These are phyloP conservation scores for Drosophila robusta DNA, from an alignment of 2,888 invertebrate species.

Conservation along the genomic window DNA sequence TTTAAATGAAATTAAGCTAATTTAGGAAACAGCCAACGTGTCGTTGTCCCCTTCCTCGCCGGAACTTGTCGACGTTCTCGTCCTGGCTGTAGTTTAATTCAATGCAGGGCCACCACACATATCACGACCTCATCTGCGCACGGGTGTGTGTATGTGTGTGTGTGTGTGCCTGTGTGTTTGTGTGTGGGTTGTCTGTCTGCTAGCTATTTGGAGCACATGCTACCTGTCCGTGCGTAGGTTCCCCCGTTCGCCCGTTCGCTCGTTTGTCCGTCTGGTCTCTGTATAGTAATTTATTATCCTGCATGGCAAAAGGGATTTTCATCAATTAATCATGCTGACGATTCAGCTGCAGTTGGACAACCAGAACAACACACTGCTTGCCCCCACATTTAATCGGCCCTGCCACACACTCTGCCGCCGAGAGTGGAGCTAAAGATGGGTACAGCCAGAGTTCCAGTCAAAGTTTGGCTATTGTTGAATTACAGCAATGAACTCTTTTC, in stretches of 20 bases:
- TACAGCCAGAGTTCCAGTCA: conserved; percentile 5
- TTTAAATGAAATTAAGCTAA: conserved; percentile 80
- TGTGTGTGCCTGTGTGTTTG: conserved; percentile 4
- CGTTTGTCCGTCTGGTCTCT: conserved; percentile 25
- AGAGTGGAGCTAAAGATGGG: conserved; percentile 30
- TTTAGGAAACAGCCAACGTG: conserved; percentile 69
- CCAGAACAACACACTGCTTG: conserved; percentile 49
- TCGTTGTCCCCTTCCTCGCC: conserved; percentile 34
- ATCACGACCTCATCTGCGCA: conserved; percentile 41
- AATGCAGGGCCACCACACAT: conserved; percentile 54
- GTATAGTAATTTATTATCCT: conserved; percentile 79
- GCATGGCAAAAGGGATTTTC: conserved; percentile 80
- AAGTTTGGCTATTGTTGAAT: conserved; percentile 29
- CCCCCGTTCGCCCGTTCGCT: conserved; percentile 9
- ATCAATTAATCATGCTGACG: conserved; percentile 79
- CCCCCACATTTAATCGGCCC: conserved; percentile 46
- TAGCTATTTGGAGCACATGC: conserved; percentile 72
- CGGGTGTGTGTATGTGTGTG: conserved; percentile 7
- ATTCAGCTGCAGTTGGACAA: conserved; percentile 72
- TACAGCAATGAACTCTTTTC: conserved; percentile 19
- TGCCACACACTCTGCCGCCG: conserved; percentile 17
- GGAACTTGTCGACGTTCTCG: conserved; percentile 38
- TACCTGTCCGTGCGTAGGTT: conserved; percentile 53
- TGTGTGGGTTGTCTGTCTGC: conserved; percentile 25
- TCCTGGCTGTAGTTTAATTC: conserved; percentile 60